These are phyloP conservation scores for Lutraria lutraria DNA, from an alignment of 2,888 invertebrate genomes.

Conservation along the genomic window DNA sequence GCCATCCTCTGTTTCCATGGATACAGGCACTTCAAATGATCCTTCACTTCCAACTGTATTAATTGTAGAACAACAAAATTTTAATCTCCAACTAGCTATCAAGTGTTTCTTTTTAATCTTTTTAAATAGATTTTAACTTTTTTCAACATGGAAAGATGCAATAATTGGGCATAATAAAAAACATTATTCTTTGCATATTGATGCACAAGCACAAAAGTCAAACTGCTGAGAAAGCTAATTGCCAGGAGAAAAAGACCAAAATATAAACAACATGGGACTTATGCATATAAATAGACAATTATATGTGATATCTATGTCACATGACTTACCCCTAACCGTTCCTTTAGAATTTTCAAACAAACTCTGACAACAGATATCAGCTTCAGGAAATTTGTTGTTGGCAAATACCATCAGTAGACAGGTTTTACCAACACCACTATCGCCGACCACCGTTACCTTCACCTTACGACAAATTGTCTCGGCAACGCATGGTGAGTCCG, in stretches of 20 bases:
- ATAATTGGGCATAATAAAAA: too few species aligned
- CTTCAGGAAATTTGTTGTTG: conserved; percentile 76
- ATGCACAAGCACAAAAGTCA: too few species aligned
- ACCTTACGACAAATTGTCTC: conserved; percentile 30
- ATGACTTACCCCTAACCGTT: conserved; percentile 66
- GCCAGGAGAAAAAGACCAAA: too few species aligned
- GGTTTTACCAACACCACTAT: conserved; percentile 81
- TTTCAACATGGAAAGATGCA: too few species aligned
- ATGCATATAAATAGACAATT: too few species aligned
- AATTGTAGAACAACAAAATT: background rate
- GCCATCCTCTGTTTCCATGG: conserved; percentile 69
- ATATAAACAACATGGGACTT: too few species aligned
- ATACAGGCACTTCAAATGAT: conserved; percentile 76
- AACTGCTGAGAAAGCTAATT: too few species aligned
- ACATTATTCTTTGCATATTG: too few species aligned
- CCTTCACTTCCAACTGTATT: conserved; percentile 68
- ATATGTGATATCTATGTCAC: too few species aligned
- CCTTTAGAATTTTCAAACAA: conserved; percentile 74
- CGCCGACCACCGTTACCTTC: conserved; percentile 78
- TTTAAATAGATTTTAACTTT: too few species aligned
- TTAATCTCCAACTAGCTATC: too few species aligned
- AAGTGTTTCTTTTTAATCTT: too few species aligned
- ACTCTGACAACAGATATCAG: conserved; percentile 62
- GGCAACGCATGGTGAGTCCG: background rate
- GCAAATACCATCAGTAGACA: conserved; percentile 78